Evolutionary conservation across 2,888 invertebrate species (phyloP), one percentile per base, ranked within the genome.

Genomic region (Diplolepis rosae): DNA sequence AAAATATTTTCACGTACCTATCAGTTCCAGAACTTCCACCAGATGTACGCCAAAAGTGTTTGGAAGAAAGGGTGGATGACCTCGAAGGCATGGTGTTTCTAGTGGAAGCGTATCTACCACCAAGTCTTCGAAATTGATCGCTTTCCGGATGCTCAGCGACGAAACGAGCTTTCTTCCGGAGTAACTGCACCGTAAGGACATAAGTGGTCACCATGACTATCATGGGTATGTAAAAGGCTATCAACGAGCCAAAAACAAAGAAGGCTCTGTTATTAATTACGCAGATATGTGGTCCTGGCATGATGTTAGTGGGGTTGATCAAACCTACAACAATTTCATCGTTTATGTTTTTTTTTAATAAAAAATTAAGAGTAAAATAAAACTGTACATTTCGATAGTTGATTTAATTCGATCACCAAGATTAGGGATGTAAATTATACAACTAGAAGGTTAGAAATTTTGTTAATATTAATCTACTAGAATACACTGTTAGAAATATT

Each of bases 141-240:
- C 91, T 90, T 82, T 92, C 92, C 15, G 92, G 91, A 84, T 92
- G 92, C 76, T 92, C 92, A 48, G 92, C 94, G 0, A 93, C 94
- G 80, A 95, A 91, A 75, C 93, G 91, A 0, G 95, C 95, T 83
- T 95, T 95, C 76, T 94, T 92, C 81, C 95, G 93, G 79, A 98
- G 90, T 79, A 98, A 90, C 79, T 95, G 94, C 30, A 98, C 96
- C 0, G 98, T 98, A 72, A 97, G 90, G 0, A 95, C 94, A 86
- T 97, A 98, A 1, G 97, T 96, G 70, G 96, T 93, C 74, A 97
- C 95, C 98, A 98, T 98, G 81, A 96, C 95, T 79, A 96, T 91
- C 94, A 98, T 96, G 4, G 98, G 98, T 78, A 98, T 94, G 91
- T 98, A 97, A 90, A 98, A 98, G 39, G 98, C 96, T 70, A 96